These are phyloP conservation scores for Rotaria magnacalcarata DNA, from an alignment of 2,888 invertebrate species.

Conservation along the genomic window DNA sequence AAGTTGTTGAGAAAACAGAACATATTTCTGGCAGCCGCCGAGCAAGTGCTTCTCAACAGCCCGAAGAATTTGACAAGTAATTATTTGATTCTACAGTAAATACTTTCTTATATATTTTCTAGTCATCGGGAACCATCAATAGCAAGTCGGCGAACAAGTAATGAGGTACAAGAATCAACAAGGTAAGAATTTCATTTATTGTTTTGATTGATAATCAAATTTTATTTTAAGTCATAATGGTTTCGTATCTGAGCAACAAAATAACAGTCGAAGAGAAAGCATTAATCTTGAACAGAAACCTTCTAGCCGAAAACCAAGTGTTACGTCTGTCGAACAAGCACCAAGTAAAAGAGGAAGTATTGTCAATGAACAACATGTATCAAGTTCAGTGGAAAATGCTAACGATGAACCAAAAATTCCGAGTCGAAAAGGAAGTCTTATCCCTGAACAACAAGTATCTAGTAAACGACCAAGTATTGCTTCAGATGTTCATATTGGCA, in stretches of 20 bases:
- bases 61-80: neutral
- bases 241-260: neutral
- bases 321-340: too few species aligned
- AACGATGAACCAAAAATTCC: too few species aligned
- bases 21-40: neutral
- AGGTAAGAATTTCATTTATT: neutral
- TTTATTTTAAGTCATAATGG: neutral
- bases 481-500: too few species aligned
- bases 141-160: neutral
- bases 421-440: too few species aligned
- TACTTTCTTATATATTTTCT: neutral
- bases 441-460: too few species aligned
- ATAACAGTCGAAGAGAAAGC: neutral
- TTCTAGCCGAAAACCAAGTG: too few species aligned
- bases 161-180: neutral
- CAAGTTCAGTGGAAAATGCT: too few species aligned
- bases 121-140: neutral
- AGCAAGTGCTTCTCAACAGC: neutral
- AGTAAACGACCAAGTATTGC: too few species aligned
- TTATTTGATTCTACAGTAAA: neutral
- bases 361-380: too few species aligned
- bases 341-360: too few species aligned
- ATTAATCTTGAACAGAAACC: too few species aligned
- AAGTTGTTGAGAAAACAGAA: neutral
- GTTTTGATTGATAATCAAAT: neutral